Evolutionary conservation across 2,113 vertebrate genomes (phyloP).

Genomic region (Trichomycterus rosablanca): DNA sequence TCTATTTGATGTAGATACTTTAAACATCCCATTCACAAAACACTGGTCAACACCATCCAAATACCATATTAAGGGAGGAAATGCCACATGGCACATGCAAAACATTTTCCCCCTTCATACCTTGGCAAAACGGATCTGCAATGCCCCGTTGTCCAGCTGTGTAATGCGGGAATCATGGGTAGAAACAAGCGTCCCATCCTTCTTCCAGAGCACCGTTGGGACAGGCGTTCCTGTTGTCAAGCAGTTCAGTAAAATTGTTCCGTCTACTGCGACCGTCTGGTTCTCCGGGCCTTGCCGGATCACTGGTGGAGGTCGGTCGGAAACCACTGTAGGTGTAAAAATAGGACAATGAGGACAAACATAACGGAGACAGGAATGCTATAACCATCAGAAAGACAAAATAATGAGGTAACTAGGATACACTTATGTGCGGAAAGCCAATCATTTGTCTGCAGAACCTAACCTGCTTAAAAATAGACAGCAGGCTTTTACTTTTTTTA

Average conservation of each 20-base stretch:
- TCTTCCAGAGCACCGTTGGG: conserved; percentile 93
- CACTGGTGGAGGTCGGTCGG: conserved; percentile 91
- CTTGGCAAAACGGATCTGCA: conserved; percentile 96
- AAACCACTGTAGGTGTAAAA: conserved; percentile 76
- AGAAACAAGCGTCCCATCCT: conserved; percentile 83
- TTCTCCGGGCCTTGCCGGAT: conserved; percentile 93
- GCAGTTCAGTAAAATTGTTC: conserved; percentile 83
- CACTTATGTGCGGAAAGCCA: conserved; percentile 67
- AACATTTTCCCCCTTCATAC: too few relatives aligned
- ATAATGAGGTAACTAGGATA: background rate
- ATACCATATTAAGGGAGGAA: too few relatives aligned
- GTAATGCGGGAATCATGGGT: conserved; percentile 93
- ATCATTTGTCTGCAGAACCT: conserved; percentile 76
- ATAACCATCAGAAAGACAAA: background rate
- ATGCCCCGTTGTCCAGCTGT: conserved; percentile 79
- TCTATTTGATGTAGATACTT: too few relatives aligned
- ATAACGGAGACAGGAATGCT: background rate
- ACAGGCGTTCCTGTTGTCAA: conserved; percentile 78
- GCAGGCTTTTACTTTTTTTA: conserved; percentile 12
- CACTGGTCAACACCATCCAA: too few relatives aligned
- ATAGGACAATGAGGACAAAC: background rate
- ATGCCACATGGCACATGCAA: too few relatives aligned
- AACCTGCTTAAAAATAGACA: conserved; percentile 73
- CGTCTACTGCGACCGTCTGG: conserved; percentile 92
- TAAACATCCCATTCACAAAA: too few relatives aligned